A percentile compares a stretch with the other conserved stretches of the same genome.
These are phyloP conservation scores for Pentamera pediparva DNA, from an alignment of 53 echinoderm and acorn worm species.

Conservation along the genomic window DNA sequence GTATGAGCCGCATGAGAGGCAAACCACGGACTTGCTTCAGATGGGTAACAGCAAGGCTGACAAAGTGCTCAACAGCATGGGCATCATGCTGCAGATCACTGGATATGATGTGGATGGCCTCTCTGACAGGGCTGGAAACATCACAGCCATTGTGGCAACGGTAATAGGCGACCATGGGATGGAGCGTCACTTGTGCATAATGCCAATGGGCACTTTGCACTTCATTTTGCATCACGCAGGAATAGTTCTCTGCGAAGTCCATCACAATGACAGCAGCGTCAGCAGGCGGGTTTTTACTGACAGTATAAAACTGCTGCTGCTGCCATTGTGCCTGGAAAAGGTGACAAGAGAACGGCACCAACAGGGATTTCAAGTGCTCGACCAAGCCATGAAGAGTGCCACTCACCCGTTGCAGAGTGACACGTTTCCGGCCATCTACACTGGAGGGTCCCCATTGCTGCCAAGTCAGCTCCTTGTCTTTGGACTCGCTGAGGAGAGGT, in stretches of 20 bases:
- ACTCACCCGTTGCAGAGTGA: background rate
- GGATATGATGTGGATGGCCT: slow-evolving; percentile 18
- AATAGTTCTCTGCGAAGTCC: slow-evolving; percentile 35
- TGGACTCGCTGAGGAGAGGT: background rate
- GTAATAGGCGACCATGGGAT: slow-evolving; percentile 40
- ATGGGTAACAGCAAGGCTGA: slow-evolving; percentile 1
- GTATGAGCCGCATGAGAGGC: slow-evolving; percentile 10
- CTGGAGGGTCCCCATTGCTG: background rate
- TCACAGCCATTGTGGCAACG: slow-evolving; percentile 18
- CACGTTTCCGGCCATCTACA: background rate
- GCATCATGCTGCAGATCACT: slow-evolving; percentile 27
- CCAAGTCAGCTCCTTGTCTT: background rate
- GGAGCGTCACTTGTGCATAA: slow-evolving; percentile 23
- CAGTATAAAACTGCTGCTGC: background rate
- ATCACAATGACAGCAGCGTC: slow-evolving; percentile 13
- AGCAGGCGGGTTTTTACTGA: background rate
- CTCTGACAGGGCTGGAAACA: background rate
- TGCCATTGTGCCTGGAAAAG: slow-evolving; percentile 17
- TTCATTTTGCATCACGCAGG: slow-evolving; percentile 29
- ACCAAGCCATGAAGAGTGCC: background rate
- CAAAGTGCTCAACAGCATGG: slow-evolving; percentile 27
- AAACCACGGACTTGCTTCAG: slow-evolving; percentile 5
- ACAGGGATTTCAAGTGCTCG: background rate
- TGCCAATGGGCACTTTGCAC: slow-evolving; percentile 38
- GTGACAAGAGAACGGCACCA: background rate